Percentiles rank a stretch among this genome's conserved stretches.
phyloP scores from a whole-genome alignment of 2,888 invertebrate species.

The Diachrysia chrysitis region DNA sequence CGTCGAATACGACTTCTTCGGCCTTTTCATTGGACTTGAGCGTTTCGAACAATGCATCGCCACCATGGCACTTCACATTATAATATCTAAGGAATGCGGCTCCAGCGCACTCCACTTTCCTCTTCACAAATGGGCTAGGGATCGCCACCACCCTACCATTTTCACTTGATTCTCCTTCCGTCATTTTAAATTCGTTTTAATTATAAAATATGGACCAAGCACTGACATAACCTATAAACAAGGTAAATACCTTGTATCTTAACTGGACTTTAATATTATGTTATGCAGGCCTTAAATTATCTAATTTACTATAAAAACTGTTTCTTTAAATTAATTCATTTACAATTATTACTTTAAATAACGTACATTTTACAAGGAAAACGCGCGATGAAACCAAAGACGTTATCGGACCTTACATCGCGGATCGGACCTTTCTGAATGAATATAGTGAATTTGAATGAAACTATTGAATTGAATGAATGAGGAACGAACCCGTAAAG shows the following conservation, averaged over 20 bases:
- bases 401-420: slow-evolving; percentile 54
- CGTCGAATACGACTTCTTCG: slow-evolving; percentile 87
- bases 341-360: slow-evolving; percentile 49
- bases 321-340: slow-evolving; percentile 43
- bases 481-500: no score
- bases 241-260: slow-evolving; percentile 65
- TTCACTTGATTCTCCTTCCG: slow-evolving; percentile 74
- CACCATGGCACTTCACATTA: slow-evolving; percentile 85
- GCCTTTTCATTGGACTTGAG: slow-evolving; percentile 82
- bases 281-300: slow-evolving; percentile 31
- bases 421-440: slow-evolving; percentile 31
- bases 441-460: slow-evolving; percentile 36
- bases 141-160: slow-evolving; percentile 75
- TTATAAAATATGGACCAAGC: slow-evolving; percentile 74
- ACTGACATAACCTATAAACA: slow-evolving; percentile 85
- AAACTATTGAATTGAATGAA: slow-evolving; percentile 26
- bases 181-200: slow-evolving; percentile 79
- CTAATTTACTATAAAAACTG: slow-evolving; percentile 38
- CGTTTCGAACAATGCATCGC: slow-evolving; percentile 80
- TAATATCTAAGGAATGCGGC: slow-evolving; percentile 85
- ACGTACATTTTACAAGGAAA: slow-evolving; percentile 64
- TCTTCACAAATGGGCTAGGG: slow-evolving; percentile 76
- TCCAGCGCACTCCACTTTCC: slow-evolving; percentile 87
- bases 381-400: slow-evolving; percentile 70
- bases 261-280: slow-evolving; percentile 29